Evolutionary conservation across 2,888 invertebrate genomes (phyloP), one percentile per base, ranked within the genome.

Genomic region (Frankliniella fusca): DNA sequence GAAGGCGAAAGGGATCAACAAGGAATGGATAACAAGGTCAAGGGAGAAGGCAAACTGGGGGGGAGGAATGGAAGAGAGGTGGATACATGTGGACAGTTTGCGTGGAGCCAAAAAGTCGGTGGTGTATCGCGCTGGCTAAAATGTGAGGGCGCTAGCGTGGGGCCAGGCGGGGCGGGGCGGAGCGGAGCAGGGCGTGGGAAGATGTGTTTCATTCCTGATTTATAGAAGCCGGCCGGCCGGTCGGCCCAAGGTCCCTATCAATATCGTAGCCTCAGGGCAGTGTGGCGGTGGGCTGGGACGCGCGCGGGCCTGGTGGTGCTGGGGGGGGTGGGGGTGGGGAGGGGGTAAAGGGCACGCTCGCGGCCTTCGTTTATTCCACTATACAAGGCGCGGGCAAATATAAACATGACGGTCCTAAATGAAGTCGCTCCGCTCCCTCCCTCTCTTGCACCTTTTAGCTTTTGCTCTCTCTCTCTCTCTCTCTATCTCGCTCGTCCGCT

Each of bases 361-460:
- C 12, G 54, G 54, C 54, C 54, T 9, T 15, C 54, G 38, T 5
- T 38, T 38, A 38, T 38, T 38, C 38, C 38, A 38, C 38, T 38
- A n/a, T n/a, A 18, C 61, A 61, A 18, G 61, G 61, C 61, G 61
- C 61, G 1, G 3, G 70, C 70, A 76, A 76, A 76, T 76, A 76
- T 76, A 76, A 76, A 76, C 70, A 76, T 76, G 70, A 23, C 70
- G 70, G 70, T 11, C 23, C 70, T n/a, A 70, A 70, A 70, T 70
- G 70, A 70, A 70, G 70, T 76, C 70, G 38, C 38, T 5, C 38
- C 38, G 2, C 38, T 38, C 38, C 5, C 38, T 38, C 38, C 5
- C 38, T 38, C 38, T 38, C 38, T 38, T 5, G 2, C 38, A 3
- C 38, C 5, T 5, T 38, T 5, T 38, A 2, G 2, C 38, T 38